Evolutionary conservation across 2,797 vertebrate genomes (phyloP).

Genomic region (Bovichtus variegatus): DNA sequence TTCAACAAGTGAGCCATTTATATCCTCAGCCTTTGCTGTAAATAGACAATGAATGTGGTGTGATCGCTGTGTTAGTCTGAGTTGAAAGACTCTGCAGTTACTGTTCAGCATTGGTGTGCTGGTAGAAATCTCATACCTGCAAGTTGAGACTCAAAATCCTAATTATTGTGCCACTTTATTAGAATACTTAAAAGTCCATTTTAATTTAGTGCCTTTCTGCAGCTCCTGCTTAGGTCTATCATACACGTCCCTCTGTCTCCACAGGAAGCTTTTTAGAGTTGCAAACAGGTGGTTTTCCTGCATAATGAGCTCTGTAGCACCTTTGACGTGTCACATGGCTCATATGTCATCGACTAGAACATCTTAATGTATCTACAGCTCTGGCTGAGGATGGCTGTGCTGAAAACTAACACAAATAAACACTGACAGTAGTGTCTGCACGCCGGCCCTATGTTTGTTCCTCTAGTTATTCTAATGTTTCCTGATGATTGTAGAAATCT

Average conservation of each 20-base stretch:
- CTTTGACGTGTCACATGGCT: slow-evolving; percentile 10
- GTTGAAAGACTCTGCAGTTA: slow-evolving; percentile 23
- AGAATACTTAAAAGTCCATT: neutral
- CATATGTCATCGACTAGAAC: slow-evolving; percentile 13
- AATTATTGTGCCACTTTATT: slow-evolving; percentile 14
- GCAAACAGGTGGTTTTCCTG: slow-evolving; percentile 35
- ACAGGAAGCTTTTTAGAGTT: slow-evolving; percentile 17
- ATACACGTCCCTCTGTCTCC: slow-evolving; percentile 5
- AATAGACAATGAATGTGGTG: slow-evolving; percentile 49
- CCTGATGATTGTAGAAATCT: slow-evolving; percentile 42
- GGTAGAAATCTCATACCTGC: neutral
- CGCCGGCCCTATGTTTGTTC: slow-evolving; percentile 2
- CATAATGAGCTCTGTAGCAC: slow-evolving; percentile 20
- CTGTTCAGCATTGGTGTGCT: slow-evolving; percentile 5
- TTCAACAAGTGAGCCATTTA: slow-evolving; percentile 51
- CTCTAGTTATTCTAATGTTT: slow-evolving; percentile 18
- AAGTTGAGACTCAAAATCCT: neutral
- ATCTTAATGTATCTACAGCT: slow-evolving; percentile 18
- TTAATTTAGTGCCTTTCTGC: slow-evolving; percentile 22
- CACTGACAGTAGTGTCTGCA: neutral
- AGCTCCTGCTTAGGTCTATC: slow-evolving; percentile 20
- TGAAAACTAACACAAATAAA: slow-evolving; percentile 12
- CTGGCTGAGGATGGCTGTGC: slow-evolving; percentile 11
- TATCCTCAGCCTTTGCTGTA: slow-evolving; percentile 53
- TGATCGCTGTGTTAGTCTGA: slow-evolving; percentile 37